These are phyloP conservation scores for Bujurquina vittata DNA, from an alignment of 2,113 vertebrate genomes.

Conservation along the genomic window DNA sequence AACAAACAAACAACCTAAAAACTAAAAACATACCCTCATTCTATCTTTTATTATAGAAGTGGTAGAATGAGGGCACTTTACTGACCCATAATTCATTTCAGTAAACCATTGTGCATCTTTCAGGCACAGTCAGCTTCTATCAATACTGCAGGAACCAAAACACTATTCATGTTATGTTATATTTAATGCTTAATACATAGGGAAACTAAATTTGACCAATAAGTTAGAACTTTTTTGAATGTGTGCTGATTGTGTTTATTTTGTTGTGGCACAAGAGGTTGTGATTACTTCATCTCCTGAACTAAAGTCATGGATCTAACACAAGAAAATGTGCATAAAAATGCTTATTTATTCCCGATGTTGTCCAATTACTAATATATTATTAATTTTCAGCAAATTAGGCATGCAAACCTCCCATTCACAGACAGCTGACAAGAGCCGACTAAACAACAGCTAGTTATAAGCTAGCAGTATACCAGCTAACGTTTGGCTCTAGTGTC, in stretches of 20 bases:
- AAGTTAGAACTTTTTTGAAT: neutral
- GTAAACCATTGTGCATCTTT: neutral
- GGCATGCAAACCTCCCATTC: too few species aligned
- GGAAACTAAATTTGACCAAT: neutral
- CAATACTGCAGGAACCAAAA: conserved; percentile 25
- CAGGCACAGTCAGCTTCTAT: neutral
- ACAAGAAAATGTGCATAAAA: too few species aligned
- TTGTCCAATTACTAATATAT: too few species aligned
- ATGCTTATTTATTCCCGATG: too few species aligned
- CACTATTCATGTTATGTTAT: conserved; percentile 15
- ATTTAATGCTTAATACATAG: neutral
- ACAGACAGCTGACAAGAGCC: too few species aligned
- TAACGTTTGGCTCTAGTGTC: too few species aligned
- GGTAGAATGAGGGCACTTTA: conserved; percentile 4
- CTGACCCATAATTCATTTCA: neutral
- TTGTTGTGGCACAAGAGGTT: neutral
- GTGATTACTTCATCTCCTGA: too few species aligned
- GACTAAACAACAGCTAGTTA: too few species aligned
- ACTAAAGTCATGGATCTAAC: too few species aligned
- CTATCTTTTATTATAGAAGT: neutral
- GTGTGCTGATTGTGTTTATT: neutral
- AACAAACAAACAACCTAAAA: neutral
- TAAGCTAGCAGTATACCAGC: too few species aligned
- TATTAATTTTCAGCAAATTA: too few species aligned
- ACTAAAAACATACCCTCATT: neutral